A percentile compares a stretch with the other conserved stretches of the same genome.
These are phyloP conservation scores for Ellobius talpinus DNA, from an alignment of 2,113 vertebrate genomes.

Conservation along the genomic window DNA sequence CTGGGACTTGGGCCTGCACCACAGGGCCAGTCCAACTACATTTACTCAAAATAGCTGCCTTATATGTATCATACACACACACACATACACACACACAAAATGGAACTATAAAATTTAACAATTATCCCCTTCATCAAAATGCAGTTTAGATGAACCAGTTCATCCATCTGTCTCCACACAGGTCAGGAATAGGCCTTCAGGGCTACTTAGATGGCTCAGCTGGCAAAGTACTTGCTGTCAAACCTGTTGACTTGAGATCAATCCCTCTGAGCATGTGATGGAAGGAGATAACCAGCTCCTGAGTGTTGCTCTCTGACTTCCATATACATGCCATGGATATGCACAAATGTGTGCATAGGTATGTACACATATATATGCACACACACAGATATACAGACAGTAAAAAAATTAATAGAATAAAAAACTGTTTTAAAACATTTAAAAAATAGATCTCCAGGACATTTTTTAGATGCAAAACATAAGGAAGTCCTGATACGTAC, in stretches of 20 bases:
- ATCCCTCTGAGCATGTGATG: too few relatives aligned
- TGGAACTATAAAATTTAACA: background rate
- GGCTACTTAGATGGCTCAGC: background rate
- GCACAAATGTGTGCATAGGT: background rate
- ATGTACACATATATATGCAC: background rate
- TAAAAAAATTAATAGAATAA: background rate
- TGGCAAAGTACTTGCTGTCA: background rate
- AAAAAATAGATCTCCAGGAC: background rate
- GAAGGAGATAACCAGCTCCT: background rate
- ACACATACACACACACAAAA: background rate
- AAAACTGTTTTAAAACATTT: background rate
- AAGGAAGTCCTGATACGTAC: background rate
- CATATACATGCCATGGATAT: background rate
- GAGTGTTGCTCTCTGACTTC: background rate
- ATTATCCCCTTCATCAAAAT: background rate
- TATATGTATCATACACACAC: background rate
- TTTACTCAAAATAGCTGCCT: background rate
- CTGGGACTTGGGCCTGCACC: background rate
- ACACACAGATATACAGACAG: background rate
- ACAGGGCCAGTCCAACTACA: background rate
- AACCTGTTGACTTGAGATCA: background rate
- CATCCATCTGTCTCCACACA: background rate
- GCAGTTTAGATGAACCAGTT: background rate
- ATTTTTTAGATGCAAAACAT: slow-evolving; percentile 1
- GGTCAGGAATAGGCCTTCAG: slow-evolving; percentile 12